Evolutionary conservation across 2,888 invertebrate genomes (phyloP).

Genomic region (Parnassius apollo): DNA sequence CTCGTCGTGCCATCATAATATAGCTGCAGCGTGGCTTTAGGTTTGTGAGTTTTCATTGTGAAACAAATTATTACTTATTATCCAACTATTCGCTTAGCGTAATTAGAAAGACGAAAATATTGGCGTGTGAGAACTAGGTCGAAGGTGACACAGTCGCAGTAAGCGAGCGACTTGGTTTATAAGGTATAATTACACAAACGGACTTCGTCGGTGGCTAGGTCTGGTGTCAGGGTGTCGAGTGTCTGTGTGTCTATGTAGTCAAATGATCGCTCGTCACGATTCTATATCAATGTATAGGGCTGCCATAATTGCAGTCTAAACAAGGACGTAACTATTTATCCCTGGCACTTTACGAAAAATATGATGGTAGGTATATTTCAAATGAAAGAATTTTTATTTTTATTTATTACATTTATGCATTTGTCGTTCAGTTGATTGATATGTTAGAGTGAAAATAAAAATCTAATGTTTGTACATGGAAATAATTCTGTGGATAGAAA

Average conservation of each 20-base stretch:
- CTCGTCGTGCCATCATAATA: too few species aligned
- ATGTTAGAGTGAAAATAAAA: too few species aligned
- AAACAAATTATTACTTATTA: background rate
- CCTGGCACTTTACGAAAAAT: too few species aligned
- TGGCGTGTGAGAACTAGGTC: constrained; percentile 24
- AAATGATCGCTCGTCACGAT: constrained; percentile 65
- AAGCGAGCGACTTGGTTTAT: constrained; percentile 5
- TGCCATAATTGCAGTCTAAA: background rate
- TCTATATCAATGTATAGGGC: constrained; percentile 59
- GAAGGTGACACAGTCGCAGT: constrained; percentile 5
- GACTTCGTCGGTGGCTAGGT: constrained; percentile 59
- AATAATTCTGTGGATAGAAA: too few species aligned
- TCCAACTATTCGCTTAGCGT: background rate
- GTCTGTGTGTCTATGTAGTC: constrained; percentile 62
- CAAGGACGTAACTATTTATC: background rate
- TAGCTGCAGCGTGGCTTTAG: too few species aligned
- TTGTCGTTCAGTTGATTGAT: too few species aligned
- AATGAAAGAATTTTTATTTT: too few species aligned
- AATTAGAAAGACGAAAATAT: background rate
- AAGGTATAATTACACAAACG: constrained; percentile 40
- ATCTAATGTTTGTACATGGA: too few species aligned
- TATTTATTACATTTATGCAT: too few species aligned
- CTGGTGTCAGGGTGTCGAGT: constrained; percentile 59
- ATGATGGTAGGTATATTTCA: too few species aligned
- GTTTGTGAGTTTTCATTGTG: too few species aligned